A percentile compares a stretch with the other conserved stretches of the same genome.
phyloP scores from a whole-genome alignment of 2,113 vertebrate species.

The Rattus norvegicus region GRCr8 NC_086036.1:73778001-73778500 shows the following conservation, averaged over 20 bases:
- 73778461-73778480: constrained; percentile 44
- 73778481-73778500: constrained; percentile 43
- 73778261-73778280: constrained; percentile 26
- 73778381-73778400: not conserved
- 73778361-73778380: constrained; percentile 7
- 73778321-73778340: constrained; percentile 47
- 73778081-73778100: not conserved
- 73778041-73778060: not conserved
- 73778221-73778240: not conserved
- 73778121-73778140: not conserved
- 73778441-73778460: constrained; percentile 43
- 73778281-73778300: not conserved
- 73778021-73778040: not conserved
- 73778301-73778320: constrained; percentile 2
- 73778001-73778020: not conserved
- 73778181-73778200: not conserved
- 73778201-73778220: not conserved
- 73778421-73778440: constrained; percentile 4
- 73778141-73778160: not conserved
- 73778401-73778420: not conserved
- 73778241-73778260: constrained; percentile 3
- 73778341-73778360: not conserved
- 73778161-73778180: not conserved
- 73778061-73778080: not conserved
- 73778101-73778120: constrained; percentile 14